phyloP scores from a whole-genome alignment of 2,113 vertebrate genomes.

The Nesogale talazaci region DNA sequence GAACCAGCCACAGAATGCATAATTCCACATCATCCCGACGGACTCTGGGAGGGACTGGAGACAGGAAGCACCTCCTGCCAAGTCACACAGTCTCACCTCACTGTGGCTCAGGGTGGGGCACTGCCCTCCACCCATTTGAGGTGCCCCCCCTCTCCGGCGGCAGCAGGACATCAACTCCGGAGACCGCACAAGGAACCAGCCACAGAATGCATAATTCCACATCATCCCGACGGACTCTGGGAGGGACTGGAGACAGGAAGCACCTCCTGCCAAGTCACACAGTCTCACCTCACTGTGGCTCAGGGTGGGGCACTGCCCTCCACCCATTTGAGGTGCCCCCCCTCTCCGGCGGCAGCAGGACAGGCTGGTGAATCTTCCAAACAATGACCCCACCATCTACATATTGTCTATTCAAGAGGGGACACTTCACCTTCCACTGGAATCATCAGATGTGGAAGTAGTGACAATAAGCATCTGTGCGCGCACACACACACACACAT shows the following conservation, averaged over 20 bases:
- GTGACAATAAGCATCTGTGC: not conserved
- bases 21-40: not conserved
- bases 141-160: not conserved
- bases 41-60: no score
- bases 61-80: not conserved
- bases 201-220: not conserved
- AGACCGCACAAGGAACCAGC: not conserved
- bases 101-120: not conserved
- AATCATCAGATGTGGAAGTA: not conserved
- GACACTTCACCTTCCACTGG: not conserved
- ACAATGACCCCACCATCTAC: not conserved
- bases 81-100: not conserved
- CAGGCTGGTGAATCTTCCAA: not conserved
- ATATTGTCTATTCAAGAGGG: not conserved
- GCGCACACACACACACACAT: not conserved
- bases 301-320: not conserved
- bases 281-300: not conserved
- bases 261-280: not conserved
- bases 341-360: not conserved
- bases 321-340: rapidly evolving
- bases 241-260: not conserved
- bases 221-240: not conserved
- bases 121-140: not conserved
- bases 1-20: not conserved
- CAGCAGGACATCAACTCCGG: not conserved